A percentile compares a stretch with the other conserved stretches of the same genome.
These are phyloP conservation scores for Limnephilus lunatus DNA, from an alignment of 2,888 invertebrate species.

Conservation along the genomic window DNA sequence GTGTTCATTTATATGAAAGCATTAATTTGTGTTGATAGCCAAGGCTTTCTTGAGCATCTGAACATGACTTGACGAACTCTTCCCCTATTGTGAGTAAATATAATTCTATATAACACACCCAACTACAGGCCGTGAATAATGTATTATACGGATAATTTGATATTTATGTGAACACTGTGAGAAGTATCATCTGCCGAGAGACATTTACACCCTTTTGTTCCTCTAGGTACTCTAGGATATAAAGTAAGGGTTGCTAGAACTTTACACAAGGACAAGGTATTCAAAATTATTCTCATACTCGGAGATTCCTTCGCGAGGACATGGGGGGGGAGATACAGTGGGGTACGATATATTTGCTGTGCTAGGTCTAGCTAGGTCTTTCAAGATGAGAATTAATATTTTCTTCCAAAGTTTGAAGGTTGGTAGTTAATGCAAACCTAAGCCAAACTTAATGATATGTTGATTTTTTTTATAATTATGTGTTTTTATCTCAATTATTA, in stretches of 20 bases:
- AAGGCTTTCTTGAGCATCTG: not conserved
- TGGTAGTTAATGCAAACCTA: not conserved
- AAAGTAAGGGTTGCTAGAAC: conserved; percentile 9
- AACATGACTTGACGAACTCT: not conserved
- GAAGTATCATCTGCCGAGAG: conserved; percentile 23
- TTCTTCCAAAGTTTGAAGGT: not conserved
- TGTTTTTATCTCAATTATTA: not conserved
- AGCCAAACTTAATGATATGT: not conserved
- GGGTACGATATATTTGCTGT: not conserved
- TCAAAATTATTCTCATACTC: not conserved
- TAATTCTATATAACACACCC: not conserved
- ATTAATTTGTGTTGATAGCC: not conserved
- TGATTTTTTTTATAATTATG: not conserved
- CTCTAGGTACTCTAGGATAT: not conserved
- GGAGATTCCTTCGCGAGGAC: not conserved
- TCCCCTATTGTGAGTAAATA: not conserved
- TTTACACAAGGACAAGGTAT: not conserved
- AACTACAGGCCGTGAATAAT: conserved; percentile 30
- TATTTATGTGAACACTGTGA: conserved; percentile 36
- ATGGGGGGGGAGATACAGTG: not conserved
- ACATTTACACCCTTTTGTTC: conserved; percentile 40
- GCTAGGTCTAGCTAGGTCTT: not conserved
- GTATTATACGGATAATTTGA: conserved; percentile 19
- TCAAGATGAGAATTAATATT: not conserved
- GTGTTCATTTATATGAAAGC: not conserved